Evolutionary conservation across 2,113 vertebrate genomes (phyloP).

Genomic region (Notarius quadriscutis): DNA sequence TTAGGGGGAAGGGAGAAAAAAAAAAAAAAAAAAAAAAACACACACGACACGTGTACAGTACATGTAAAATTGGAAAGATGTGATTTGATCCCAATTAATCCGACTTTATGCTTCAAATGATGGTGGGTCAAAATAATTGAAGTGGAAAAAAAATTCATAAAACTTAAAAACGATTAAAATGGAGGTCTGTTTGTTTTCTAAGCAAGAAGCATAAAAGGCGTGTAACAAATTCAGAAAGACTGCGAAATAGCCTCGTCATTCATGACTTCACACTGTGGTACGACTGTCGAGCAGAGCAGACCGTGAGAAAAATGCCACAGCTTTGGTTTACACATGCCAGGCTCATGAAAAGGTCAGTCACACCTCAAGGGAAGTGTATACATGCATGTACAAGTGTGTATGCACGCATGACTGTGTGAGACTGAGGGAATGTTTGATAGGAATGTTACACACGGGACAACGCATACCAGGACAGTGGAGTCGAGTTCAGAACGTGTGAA

Average conservation of each 20-base stretch:
- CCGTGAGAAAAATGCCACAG: slow-evolving; percentile 31
- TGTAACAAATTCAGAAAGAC: background rate
- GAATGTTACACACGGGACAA: background rate
- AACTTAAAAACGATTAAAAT: background rate
- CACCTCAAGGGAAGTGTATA: slow-evolving; percentile 42
- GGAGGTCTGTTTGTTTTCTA: background rate
- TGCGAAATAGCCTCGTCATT: background rate
- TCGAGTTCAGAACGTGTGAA: background rate
- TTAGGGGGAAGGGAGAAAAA: background rate
- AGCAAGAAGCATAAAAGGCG: background rate
- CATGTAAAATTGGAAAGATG: background rate
- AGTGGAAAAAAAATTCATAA: background rate
- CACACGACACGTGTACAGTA: background rate
- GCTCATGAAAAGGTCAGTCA: slow-evolving; percentile 58
- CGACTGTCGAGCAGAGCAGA: background rate
- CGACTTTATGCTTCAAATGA: background rate
- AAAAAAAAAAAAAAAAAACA: too few species aligned
- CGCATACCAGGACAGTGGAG: background rate
- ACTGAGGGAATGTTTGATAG: background rate
- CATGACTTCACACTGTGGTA: background rate
- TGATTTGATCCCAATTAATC: background rate
- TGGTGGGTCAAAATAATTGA: background rate
- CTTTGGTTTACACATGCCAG: slow-evolving; percentile 32
- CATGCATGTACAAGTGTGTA: slow-evolving; percentile 18
- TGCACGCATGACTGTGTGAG: background rate